These are phyloP conservation scores for cattle (Bos taurus) DNA, from an alignment of 2,113 vertebrate species.

Conservation along the genomic window ARS-UCD2.0 NC_037331.1:78150001-78150500, in stretches of 20 bases:
- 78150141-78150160: no score
- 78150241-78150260: no score
- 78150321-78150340: neutral
- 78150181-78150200: no score
- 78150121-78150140: no score
- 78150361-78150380: neutral
- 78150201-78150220: no score
- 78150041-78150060: neutral
- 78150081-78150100: neutral
- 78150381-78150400: neutral
- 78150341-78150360: neutral
- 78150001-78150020: neutral
- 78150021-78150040: neutral
- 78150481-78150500: neutral
- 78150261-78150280: no score
- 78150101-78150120: no score
- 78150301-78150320: neutral
- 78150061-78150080: neutral
- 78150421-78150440: neutral
- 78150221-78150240: no score
- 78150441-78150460: neutral
- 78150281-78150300: no score
- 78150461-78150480: neutral
- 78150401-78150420: neutral
- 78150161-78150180: no score